A percentile compares a stretch with the other conserved stretches of the same genome.
Evolutionary conservation across 2,113 vertebrate species (phyloP).

Genomic region (Gymnogyps californianus): DNA sequence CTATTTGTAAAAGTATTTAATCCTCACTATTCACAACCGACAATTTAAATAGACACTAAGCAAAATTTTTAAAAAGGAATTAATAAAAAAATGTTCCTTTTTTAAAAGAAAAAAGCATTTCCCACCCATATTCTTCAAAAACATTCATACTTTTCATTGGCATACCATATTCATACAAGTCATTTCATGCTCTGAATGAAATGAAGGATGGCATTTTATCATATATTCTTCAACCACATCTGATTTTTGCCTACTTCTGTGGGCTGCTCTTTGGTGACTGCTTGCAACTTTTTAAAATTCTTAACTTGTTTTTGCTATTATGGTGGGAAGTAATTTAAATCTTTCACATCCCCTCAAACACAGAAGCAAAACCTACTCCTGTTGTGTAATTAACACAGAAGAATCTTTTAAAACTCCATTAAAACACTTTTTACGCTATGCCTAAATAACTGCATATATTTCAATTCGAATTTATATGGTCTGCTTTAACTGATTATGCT

Average conservation of each 20-base stretch:
- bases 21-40: background rate
- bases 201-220: background rate
- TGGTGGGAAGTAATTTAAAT: background rate
- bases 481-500: background rate
- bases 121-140: background rate
- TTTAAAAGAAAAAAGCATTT: background rate
- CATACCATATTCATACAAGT: background rate
- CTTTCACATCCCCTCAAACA: background rate
- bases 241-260: background rate
- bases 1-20: background rate
- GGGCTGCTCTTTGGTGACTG: background rate
- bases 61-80: background rate
- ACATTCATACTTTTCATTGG: background rate
- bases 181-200: background rate
- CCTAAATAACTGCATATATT: background rate
- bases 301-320: background rate
- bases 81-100: background rate
- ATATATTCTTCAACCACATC: background rate
- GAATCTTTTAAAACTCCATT: background rate
- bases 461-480: background rate
- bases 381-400: background rate
- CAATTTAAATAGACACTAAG: background rate
- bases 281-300: background rate
- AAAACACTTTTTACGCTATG: background rate
- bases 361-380: background rate